phyloP scores from a whole-genome alignment of 2,113 vertebrate species.

The Siphamia tubifer region DNA sequence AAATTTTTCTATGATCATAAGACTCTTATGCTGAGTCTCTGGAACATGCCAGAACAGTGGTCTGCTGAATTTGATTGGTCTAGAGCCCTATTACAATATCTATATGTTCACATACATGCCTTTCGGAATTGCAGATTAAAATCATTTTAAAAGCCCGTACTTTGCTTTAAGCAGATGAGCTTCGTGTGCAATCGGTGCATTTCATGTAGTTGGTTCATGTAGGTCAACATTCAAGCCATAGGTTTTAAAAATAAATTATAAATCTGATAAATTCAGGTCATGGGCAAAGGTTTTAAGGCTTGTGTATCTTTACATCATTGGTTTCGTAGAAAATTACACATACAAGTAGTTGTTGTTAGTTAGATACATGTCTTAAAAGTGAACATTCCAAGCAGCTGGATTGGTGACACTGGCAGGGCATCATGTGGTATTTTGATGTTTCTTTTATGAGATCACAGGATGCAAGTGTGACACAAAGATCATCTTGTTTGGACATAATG shows the following conservation, averaged over 20 bases:
- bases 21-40: not conserved
- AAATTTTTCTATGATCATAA: not conserved
- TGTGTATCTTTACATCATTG: not conserved
- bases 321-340: not conserved
- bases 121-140: slow-evolving; percentile 34
- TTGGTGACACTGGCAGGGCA: too few relatives aligned
- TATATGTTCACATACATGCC: not conserved
- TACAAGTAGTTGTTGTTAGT: too few relatives aligned
- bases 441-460: too few relatives aligned
- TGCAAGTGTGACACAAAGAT: too few relatives aligned
- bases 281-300: not conserved
- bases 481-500: too few relatives aligned
- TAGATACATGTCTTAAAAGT: too few relatives aligned
- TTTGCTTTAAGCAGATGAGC: slow-evolving; percentile 34
- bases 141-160: not conserved
- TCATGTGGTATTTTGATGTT: too few relatives aligned
- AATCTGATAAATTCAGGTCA: not conserved
- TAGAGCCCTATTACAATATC: not conserved
- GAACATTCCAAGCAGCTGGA: too few relatives aligned
- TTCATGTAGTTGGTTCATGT: slow-evolving; percentile 22
- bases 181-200: slow-evolving; percentile 23
- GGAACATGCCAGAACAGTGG: not conserved
- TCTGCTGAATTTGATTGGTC: not conserved
- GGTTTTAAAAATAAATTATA: slow-evolving; percentile 16
- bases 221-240: slow-evolving; percentile 20